Evolutionary conservation across 2,797 vertebrate genomes (phyloP), one percentile per base, ranked within the genome.

Genomic region (Streptopelia turtur): DNA sequence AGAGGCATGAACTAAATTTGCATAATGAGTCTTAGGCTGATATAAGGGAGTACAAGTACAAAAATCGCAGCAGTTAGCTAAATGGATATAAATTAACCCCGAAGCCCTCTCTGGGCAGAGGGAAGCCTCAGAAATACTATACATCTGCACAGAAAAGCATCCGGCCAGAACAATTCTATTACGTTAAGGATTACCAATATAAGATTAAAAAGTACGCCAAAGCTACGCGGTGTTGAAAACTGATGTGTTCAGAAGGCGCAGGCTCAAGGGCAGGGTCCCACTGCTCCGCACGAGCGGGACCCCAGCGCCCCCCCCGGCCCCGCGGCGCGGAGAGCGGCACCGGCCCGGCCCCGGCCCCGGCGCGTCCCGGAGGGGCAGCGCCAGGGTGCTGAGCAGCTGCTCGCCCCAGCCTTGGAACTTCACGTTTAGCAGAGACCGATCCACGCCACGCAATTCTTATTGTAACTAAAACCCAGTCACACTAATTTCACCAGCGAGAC

Each of bases 1-100:
- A 92, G 77, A 93, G 91, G 60, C 94, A 94, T 97, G 96, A 93
- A 95, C 93, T 70, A 74, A 77, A 94, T 95, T 88, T 96, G 68
- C 95, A 91, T 96, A 93, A 95, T 93, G 70, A 84, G 65, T 83
- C 74, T 86, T 93, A 68, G 83, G 50, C 64, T 87, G 78, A 53
- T 53, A 76, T 56, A 43, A 72, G 88, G 82, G 82, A 77, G 65
- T 57, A 80, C 61, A 78, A 87, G 41, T 21, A 49, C 43, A 94
- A 56, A 83, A 93, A 88, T 72, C 18, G 43, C 39, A 83, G 31
- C 83, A 77, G 83, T 80, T 90, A 79, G 83, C 80, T 94, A 94
- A 96, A 80, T 50, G 90, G 85, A 94, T 94, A 91, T 84, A 90
- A 93, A 91, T 94, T 97, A 96, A 95, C 78, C 68, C 49, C 25